Conservation (phyloP, 2,113 vertebrate species). For the Naja naja region DNA sequence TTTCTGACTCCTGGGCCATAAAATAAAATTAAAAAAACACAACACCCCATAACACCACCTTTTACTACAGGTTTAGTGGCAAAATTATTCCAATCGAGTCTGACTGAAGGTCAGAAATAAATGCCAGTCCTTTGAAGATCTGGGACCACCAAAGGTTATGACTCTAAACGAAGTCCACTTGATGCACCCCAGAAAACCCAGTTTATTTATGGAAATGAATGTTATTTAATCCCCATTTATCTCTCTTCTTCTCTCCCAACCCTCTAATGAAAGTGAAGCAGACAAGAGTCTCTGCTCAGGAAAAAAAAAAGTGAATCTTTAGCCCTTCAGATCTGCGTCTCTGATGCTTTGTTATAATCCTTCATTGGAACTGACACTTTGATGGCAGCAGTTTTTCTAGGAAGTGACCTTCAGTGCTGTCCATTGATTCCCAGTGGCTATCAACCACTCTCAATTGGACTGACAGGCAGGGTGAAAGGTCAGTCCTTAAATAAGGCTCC, state of each 20-base stretch:
- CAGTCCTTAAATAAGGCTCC: conserved; percentile 85
- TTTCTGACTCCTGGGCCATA: neutral
- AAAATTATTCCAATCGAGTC: neutral
- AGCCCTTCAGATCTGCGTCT: conserved; percentile 65
- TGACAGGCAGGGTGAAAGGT: conserved; percentile 81
- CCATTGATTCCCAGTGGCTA: conserved; percentile 83
- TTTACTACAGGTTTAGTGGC: no score
- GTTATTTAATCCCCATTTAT: conserved; percentile 46
- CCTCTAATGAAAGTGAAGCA: neutral
- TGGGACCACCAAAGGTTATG: neutral
- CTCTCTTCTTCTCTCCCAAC: conserved; percentile 41
- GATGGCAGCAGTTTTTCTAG: conserved; percentile 82
- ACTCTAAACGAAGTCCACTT: neutral
- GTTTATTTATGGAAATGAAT: neutral
- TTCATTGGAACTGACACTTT: conserved; percentile 84
- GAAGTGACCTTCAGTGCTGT: conserved; percentile 79
- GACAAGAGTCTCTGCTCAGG: conserved; percentile 15
- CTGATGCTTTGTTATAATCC: conserved; percentile 74
- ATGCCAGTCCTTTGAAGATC: neutral
- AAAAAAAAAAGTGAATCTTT: neutral
- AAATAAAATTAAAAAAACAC: neutral
- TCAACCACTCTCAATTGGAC: conserved; percentile 76
- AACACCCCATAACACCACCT: no score
- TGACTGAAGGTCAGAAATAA: fast-evolving
- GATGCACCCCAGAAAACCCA: neutral